Percentiles rank a stretch among this genome's conserved stretches.
Evolutionary conservation across 2,888 invertebrate genomes (phyloP).

Genomic region (Apodemia zela): DNA sequence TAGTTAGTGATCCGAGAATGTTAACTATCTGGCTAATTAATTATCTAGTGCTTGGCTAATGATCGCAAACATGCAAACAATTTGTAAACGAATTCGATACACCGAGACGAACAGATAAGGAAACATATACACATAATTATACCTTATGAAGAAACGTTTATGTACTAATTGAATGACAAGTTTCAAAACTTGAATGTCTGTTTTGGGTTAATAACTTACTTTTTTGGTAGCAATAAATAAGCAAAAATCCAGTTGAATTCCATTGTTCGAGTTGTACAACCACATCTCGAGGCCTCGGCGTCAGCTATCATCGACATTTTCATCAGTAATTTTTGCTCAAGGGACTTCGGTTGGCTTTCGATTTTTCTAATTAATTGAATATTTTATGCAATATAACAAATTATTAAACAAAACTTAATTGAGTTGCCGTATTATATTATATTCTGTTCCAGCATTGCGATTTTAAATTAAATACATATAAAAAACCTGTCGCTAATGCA

Average conservation of each 20-base stretch:
- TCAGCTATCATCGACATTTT: not conserved
- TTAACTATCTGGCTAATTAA: slow-evolving; percentile 34
- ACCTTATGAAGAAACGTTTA: not conserved
- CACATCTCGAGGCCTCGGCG: not conserved
- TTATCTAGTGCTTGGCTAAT: slow-evolving; percentile 32
- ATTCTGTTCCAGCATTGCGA: too few relatives aligned
- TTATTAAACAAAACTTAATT: too few relatives aligned
- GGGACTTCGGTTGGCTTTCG: too few relatives aligned
- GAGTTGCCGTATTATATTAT: too few relatives aligned
- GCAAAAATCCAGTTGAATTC: not conserved
- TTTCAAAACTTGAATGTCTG: not conserved
- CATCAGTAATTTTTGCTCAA: too few relatives aligned
- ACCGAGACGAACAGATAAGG: slow-evolving; percentile 22
- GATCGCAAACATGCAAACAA: slow-evolving; percentile 35
- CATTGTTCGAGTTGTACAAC: not conserved
- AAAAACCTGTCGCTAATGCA: too few relatives aligned
- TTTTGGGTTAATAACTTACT: not conserved
- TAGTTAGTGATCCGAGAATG: slow-evolving; percentile 31
- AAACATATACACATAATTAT: slow-evolving; percentile 17
- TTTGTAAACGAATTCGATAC: slow-evolving; percentile 29
- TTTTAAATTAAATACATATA: too few relatives aligned
- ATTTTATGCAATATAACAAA: too few relatives aligned
- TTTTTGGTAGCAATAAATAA: not conserved
- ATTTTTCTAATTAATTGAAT: too few relatives aligned
- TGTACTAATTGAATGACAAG: not conserved